A percentile compares a stretch with the other conserved stretches of the same genome.
These are phyloP conservation scores for Oreochromis grahami DNA, from an alignment of 2,797 vertebrate species.

Conservation along the genomic window DNA sequence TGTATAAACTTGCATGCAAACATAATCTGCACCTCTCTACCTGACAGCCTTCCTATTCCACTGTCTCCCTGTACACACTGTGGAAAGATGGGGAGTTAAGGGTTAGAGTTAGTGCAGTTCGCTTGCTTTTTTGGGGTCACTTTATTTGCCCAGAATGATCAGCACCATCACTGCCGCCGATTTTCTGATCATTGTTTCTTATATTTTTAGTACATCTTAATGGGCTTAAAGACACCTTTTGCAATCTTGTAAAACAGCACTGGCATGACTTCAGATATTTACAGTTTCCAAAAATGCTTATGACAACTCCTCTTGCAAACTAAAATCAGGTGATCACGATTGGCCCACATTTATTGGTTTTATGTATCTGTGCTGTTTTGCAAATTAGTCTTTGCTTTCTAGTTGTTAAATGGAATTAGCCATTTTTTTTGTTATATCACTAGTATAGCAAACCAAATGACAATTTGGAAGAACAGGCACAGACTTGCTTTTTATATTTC, in stretches of 20 bases:
- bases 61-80: not conserved
- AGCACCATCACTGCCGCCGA: not conserved
- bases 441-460: not conserved
- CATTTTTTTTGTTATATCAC: not conserved
- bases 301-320: not conserved
- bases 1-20: constrained; percentile 23
- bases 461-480: not conserved
- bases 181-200: not conserved
- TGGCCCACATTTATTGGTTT: not conserved
- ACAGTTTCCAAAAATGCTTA: not conserved
- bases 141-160: constrained; percentile 3
- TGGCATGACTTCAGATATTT: not conserved
- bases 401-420: not conserved
- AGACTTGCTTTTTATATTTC: constrained; percentile 4
- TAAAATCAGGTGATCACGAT: not conserved
- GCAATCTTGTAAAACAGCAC: constrained; percentile 26
- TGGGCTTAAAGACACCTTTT: not conserved
- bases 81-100: not conserved
- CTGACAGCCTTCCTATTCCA: not conserved
- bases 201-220: not conserved
- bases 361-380: constrained; percentile 20
- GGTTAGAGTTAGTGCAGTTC: not conserved
- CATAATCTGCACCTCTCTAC: not conserved
- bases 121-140: constrained; percentile 33
- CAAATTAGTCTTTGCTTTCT: constrained; percentile 8